Conservation (phyloP, 2,888 invertebrate species). For the Mythimna ferrago region DNA sequence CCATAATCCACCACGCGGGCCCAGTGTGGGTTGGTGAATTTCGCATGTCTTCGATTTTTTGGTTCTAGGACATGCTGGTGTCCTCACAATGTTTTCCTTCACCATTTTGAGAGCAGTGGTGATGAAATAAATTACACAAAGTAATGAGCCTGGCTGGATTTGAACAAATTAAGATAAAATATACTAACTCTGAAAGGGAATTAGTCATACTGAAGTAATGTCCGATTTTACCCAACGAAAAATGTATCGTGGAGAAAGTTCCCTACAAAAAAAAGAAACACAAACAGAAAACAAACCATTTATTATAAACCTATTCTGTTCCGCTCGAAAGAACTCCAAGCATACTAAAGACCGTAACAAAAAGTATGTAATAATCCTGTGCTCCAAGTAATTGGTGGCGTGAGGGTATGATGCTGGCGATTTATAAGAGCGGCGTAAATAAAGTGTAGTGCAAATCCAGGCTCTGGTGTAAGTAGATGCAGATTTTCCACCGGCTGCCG, state of each 20-base stretch:
- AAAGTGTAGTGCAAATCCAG: conserved; percentile 80
- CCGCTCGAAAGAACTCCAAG: conserved; percentile 17
- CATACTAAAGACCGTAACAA: conserved; percentile 25
- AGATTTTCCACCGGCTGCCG: conserved; percentile 79
- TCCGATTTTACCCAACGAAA: not conserved
- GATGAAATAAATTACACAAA: too few relatives aligned
- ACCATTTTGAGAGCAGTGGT: too few relatives aligned
- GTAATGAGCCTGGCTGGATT: too few relatives aligned
- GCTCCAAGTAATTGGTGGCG: conserved; percentile 59
- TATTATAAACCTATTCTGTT: conserved; percentile 29
- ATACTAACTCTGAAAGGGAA: too few relatives aligned
- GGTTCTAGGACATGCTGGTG: too few relatives aligned
- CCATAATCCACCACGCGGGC: too few relatives aligned
- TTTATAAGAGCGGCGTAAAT: conserved; percentile 78
- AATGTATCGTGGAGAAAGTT: not conserved
- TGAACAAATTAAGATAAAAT: not conserved
- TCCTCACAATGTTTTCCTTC: too few relatives aligned
- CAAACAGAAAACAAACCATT: conserved; percentile 32
- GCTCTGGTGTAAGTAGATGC: conserved; percentile 80
- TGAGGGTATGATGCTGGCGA: conserved; percentile 68
- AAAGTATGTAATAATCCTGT: conserved; percentile 49
- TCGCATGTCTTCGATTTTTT: too few relatives aligned
- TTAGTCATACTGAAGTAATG: not conserved
- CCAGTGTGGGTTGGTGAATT: too few relatives aligned
- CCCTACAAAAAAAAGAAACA: conserved; percentile 9